Conservation (phyloP, 2,888 invertebrate species). For the Dasysyrphus albostriatus region DNA sequence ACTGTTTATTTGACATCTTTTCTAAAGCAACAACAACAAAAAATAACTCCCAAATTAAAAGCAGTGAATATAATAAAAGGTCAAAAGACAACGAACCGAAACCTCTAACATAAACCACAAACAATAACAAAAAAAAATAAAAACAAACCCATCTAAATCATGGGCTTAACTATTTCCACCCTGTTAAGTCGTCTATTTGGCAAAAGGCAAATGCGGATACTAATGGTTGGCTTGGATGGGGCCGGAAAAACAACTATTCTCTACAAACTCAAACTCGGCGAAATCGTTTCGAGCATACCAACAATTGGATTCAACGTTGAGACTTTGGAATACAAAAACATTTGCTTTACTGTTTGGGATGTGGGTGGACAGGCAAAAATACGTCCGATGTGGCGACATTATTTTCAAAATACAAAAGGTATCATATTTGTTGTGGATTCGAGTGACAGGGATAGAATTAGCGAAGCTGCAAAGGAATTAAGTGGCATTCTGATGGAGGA, state of each 20-base stretch:
- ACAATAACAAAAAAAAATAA: no score
- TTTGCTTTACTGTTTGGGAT: slow-evolving; percentile 77
- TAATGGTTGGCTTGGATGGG: slow-evolving; percentile 77
- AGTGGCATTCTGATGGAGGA: slow-evolving; percentile 66
- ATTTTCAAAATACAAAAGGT: slow-evolving; percentile 76
- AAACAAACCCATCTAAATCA: slow-evolving; percentile 18
- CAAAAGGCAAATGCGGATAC: slow-evolving; percentile 75
- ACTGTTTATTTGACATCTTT: not conserved
- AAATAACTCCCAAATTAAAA: not conserved
- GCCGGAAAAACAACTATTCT: slow-evolving; percentile 77
- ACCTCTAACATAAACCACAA: not conserved
- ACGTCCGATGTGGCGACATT: slow-evolving; percentile 77
- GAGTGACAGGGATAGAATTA: slow-evolving; percentile 74
- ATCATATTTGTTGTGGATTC: slow-evolving; percentile 77
- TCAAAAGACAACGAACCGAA: not conserved
- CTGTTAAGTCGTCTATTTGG: slow-evolving; percentile 73
- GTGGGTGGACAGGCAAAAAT: slow-evolving; percentile 77
- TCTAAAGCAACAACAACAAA: not conserved
- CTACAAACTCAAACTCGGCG: slow-evolving; percentile 77
- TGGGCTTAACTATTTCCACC: slow-evolving; percentile 76
- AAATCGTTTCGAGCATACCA: slow-evolving; percentile 76
- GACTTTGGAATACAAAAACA: slow-evolving; percentile 77
- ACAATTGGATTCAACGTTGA: slow-evolving; percentile 78
- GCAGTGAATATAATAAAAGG: not conserved
- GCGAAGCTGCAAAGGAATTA: slow-evolving; percentile 72